phyloP scores from a whole-genome alignment of 2,797 vertebrate genomes.

The Mormyrus hasselquistii region DNA sequence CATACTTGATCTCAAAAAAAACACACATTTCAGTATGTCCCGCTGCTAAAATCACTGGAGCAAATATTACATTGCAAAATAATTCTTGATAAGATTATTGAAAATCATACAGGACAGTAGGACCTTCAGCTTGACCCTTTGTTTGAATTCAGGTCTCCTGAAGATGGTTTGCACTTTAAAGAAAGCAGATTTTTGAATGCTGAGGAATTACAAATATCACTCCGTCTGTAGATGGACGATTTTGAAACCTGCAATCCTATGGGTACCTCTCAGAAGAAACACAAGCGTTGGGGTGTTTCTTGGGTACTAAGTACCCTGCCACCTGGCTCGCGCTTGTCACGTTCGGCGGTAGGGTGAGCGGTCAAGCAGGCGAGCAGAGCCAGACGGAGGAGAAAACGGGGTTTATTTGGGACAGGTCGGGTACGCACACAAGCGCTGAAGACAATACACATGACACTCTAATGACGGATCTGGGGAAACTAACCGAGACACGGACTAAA shows the following conservation, averaged over 20 bases:
- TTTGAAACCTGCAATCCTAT: background rate
- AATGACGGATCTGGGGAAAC: too few relatives aligned
- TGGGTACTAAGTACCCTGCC: background rate
- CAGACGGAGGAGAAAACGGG: too few relatives aligned
- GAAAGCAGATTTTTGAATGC: background rate
- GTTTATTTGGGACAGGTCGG: too few relatives aligned
- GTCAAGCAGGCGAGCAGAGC: too few relatives aligned
- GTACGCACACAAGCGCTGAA: too few relatives aligned
- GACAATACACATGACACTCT: too few relatives aligned
- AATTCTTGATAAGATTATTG: too few relatives aligned
- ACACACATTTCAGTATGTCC: background rate
- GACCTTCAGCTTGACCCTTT: background rate
- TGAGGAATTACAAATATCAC: conserved; percentile 5
- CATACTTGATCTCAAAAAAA: conserved; percentile 26
- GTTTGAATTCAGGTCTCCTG: conserved; percentile 1
- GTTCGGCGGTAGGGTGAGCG: too few relatives aligned
- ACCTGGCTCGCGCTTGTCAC: background rate
- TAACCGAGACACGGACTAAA: too few relatives aligned
- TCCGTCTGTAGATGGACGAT: background rate
- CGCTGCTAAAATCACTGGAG: too few relatives aligned
- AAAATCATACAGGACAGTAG: background rate
- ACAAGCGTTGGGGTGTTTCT: background rate
- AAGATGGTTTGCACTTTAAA: conserved; percentile 10
- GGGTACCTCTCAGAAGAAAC: background rate
- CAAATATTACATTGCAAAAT: too few relatives aligned